These are phyloP conservation scores for cattle (Bos taurus) DNA, from an alignment of 2,113 vertebrate species.

Conservation along the genomic window ARS-UCD2.0 NC_037330.1:18260001-18260500, in stretches of 20 bases:
- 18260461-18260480: not conserved
- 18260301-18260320: not conserved
- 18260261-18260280: not conserved
- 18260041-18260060: no score
- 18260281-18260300: not conserved
- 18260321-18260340: not conserved
- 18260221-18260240: not conserved
- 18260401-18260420: not conserved
- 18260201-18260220: not conserved
- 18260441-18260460: not conserved
- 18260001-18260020: no score
- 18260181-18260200: not conserved
- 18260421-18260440: not conserved
- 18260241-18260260: not conserved
- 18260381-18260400: not conserved
- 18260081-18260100: not conserved
- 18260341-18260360: not conserved
- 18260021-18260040: no score
- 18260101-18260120: not conserved
- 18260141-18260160: not conserved
- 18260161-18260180: not conserved
- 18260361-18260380: not conserved
- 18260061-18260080: not conserved
- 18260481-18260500: not conserved
- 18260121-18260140: not conserved